Evolutionary conservation across 2,113 vertebrate genomes (phyloP), one percentile per base, ranked within the genome.

Genomic region (Menura novaehollandiae): DNA sequence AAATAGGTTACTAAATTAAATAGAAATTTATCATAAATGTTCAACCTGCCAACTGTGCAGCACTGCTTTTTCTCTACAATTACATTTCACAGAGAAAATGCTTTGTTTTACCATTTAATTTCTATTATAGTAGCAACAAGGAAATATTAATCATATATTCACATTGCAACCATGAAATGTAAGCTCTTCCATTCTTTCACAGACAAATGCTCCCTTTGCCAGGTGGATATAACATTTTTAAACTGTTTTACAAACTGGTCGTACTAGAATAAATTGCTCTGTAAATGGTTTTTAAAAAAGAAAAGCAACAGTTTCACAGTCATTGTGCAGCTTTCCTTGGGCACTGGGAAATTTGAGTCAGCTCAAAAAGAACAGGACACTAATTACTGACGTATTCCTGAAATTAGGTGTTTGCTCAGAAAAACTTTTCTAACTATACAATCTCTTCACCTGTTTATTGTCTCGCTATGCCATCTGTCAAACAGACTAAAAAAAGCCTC

Each of bases 101-200:
- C 30, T 85, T 79, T 89, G 32, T 24, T 95, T 88, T 74, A 77
- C 58, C 15, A 23, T 73, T 94, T 71, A 64, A 74, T 91, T 90
- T 94, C 55, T 84, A 83, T 77, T 90, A 83, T 9, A 63, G 59
- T 16, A 14, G 20, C 35, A 90, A 67, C 0, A 0, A 28, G 33
- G 67, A 93, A 91, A 83, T 71, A 80, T 33, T 91, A 95, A 93
- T 93, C 94, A 80, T 12, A 91, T 77, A 92, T 69, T 94, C 64
- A 49, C 19, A 1, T 62, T 56, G n/a, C 35, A 86, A n/a, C 72
- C 49, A 80, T 56, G 39, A 90, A 88, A 80, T 82, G 35, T 63
- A 83, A 83, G 43, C 11, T 92, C 43, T 73, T 84, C 51, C 16
- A 77, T 51, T 94, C 13, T 76, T 92, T 83, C n/a, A 46, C n/a